Percentiles rank a stretch among this genome's conserved stretches.
Conservation (phyloP, 2,888 invertebrate species). For the Metacarcinus magister region DNA sequence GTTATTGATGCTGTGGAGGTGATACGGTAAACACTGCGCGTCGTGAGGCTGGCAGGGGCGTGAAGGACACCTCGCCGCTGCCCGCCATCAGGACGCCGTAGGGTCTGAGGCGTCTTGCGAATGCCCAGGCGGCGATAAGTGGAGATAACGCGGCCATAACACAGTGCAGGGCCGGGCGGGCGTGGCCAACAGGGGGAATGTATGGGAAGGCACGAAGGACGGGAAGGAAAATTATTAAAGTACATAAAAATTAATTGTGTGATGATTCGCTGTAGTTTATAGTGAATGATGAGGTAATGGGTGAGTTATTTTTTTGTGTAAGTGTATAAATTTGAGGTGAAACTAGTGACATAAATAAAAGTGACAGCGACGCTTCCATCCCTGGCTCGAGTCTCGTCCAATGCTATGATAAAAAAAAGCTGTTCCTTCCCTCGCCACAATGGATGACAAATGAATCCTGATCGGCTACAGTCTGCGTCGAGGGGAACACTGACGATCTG, state of each 20-base stretch:
- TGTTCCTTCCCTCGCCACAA: neutral
- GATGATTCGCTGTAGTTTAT: too few species aligned
- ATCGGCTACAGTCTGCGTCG: neutral
- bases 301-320: neutral
- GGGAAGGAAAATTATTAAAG: neutral
- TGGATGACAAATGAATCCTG: constrained; percentile 50
- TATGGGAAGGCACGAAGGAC: neutral
- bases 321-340: neutral
- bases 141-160: constrained; percentile 28
- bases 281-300: neutral
- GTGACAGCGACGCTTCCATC: neutral
- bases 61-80: neutral
- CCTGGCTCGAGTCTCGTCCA: neutral
- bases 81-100: constrained; percentile 9
- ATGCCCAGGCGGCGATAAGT: neutral
- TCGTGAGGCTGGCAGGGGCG: neutral
- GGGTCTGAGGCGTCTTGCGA: neutral
- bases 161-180: neutral
- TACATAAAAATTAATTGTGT: too few species aligned
- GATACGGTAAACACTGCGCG: neutral
- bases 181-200: neutral
- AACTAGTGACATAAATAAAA: neutral
- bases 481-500: constrained; percentile 22
- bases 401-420: neutral
- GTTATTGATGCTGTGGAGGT: neutral